phyloP scores from a whole-genome alignment of 2,797 vertebrate genomes.

The Labeo calbasu region DNA sequence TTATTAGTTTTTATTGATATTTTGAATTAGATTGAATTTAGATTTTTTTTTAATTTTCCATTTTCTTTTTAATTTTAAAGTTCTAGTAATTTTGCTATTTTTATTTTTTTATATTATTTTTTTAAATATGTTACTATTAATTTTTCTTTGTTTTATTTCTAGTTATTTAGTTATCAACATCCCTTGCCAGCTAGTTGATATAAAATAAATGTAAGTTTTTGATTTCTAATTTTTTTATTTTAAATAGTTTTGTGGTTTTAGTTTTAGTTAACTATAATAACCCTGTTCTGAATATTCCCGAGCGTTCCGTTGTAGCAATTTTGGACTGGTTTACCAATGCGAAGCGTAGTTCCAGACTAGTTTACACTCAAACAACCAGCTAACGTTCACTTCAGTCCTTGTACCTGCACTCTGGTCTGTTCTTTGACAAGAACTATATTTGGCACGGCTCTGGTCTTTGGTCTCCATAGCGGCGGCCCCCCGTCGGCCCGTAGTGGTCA shows the following conservation, averaged over 20 bases:
- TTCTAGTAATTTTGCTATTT: not conserved
- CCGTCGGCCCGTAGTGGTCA: conserved; percentile 32
- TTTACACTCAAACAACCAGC: not conserved
- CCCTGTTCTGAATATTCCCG: not conserved
- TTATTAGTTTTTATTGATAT: no score
- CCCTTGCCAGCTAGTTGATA: no score
- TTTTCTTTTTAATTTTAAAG: no score
- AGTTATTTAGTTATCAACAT: no score
- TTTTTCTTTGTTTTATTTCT: not conserved
- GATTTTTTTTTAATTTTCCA: no score
- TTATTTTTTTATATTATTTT: not conserved
- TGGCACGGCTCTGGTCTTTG: conserved; percentile 20
- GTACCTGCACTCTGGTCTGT: conserved; percentile 3
- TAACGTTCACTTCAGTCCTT: not conserved
- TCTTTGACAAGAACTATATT: conserved; percentile 28
- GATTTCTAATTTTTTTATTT: not conserved
- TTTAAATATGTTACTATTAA: no score
- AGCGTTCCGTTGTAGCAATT: not conserved
- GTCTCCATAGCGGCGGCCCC: not conserved
- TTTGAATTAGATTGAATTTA: no score
- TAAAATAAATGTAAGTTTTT: not conserved
- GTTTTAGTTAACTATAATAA: not conserved
- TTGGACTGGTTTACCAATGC: not conserved
- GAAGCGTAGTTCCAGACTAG: not conserved
- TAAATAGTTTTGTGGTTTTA: not conserved